Evolutionary conservation across 2,113 vertebrate genomes (phyloP).

Genomic region (Coturnix japonica): DNA sequence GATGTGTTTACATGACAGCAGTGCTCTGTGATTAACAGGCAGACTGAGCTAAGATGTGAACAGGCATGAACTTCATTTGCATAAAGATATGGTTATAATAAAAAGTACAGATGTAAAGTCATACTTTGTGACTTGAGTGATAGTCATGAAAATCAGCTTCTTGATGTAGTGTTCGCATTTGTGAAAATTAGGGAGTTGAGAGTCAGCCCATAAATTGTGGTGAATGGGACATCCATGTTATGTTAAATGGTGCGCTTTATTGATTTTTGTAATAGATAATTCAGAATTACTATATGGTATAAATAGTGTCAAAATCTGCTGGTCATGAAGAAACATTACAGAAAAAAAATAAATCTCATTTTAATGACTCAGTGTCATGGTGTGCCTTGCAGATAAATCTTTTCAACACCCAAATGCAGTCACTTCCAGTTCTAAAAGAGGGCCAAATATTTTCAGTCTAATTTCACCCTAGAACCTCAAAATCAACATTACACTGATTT

Average conservation of each 20-base stretch:
- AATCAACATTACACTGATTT: slow-evolving; percentile 1
- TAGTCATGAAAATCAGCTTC: slow-evolving; percentile 13
- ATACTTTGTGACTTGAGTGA: slow-evolving; percentile 6
- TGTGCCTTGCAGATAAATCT: not conserved
- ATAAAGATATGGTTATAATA: slow-evolving; percentile 39
- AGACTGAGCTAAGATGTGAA: not conserved
- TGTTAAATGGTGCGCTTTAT: not conserved
- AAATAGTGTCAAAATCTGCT: not conserved
- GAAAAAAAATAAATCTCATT: slow-evolving; percentile 5
- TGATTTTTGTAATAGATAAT: slow-evolving; percentile 16
- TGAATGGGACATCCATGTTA: not conserved
- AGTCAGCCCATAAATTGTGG: not conserved
- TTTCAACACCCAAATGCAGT: not conserved
- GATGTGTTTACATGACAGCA: not conserved
- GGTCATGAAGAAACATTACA: not conserved
- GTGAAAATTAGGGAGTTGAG: not conserved
- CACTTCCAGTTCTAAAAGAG: slow-evolving; percentile 14
- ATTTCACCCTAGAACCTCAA: not conserved
- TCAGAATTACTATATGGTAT: not conserved
- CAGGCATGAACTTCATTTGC: not conserved
- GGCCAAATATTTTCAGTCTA: not conserved
- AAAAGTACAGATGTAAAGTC: slow-evolving; percentile 43
- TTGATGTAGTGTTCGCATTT: not conserved
- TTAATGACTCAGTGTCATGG: not conserved
- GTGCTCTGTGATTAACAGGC: slow-evolving; percentile 5